A percentile compares a stretch with the other conserved stretches of the same genome.
Conservation (phyloP, 2,888 invertebrate genomes). For the Ellobium chinense region DNA sequence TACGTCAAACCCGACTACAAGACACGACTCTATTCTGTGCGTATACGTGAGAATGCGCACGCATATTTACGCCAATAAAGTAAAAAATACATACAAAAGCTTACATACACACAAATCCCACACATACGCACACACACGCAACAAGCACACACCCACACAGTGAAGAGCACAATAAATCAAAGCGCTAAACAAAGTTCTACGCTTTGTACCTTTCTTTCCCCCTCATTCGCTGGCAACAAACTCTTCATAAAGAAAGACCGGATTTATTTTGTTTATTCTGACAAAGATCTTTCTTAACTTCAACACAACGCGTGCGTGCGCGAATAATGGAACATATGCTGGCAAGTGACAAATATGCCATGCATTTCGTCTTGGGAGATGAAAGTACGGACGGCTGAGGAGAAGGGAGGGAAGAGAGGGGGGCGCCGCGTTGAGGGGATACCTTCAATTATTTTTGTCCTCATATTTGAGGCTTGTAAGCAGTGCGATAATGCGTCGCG, state of each 20-base stretch:
- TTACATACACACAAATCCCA: too few relatives aligned
- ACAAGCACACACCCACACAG: neutral
- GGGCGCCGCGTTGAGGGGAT: neutral
- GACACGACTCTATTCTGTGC: too few relatives aligned
- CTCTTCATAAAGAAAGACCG: neutral
- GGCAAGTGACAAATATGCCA: constrained; percentile 30
- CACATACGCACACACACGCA: neutral
- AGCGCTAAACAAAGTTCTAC: neutral
- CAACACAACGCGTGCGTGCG: neutral
- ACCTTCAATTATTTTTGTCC: constrained; percentile 3
- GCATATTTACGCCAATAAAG: too few relatives aligned
- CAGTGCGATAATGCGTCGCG: neutral
- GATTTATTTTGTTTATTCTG: constrained; percentile 20
- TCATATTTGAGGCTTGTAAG: constrained; percentile 22
- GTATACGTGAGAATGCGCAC: too few relatives aligned
- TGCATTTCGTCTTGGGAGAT: constrained; percentile 5
- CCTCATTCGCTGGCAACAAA: neutral
- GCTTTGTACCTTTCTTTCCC: neutral
- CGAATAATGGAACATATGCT: constrained; percentile 27
- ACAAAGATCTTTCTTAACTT: constrained; percentile 17
- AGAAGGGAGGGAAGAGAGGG: neutral
- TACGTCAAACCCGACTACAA: too few relatives aligned
- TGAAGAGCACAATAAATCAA: neutral
- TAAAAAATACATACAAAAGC: too few relatives aligned
- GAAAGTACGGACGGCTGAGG: neutral